A percentile compares a stretch with the other conserved stretches of the same genome.
These are phyloP conservation scores for Theropithecus gelada DNA, from an alignment of 2,113 vertebrate species.

Conservation along the genomic window DNA sequence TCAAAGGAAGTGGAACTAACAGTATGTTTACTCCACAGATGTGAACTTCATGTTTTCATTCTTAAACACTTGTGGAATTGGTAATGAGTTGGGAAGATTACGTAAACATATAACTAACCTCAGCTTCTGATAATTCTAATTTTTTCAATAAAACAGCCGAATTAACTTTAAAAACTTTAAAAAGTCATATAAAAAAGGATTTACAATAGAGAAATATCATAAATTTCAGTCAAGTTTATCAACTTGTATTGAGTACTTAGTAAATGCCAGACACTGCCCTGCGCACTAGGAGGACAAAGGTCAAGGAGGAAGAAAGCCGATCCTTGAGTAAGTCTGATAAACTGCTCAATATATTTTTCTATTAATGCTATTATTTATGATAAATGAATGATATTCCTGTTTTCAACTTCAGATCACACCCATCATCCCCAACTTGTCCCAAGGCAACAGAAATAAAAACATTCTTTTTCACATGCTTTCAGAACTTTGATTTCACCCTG, in stretches of 20 bases:
- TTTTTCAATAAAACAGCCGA: background rate
- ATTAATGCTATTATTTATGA: background rate
- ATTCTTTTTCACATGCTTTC: background rate
- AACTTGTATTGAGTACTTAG: background rate
- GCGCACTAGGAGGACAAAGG: background rate
- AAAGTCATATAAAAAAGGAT: background rate
- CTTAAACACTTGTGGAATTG: background rate
- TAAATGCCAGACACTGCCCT: background rate
- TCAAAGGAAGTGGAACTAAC: background rate
- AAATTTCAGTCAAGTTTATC: background rate
- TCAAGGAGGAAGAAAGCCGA: background rate
- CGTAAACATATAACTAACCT: background rate
- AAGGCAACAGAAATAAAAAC: background rate
- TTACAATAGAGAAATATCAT: background rate
- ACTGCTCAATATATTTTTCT: background rate
- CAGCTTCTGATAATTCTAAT: background rate
- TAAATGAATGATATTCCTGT: background rate
- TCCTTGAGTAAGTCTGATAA: background rate
- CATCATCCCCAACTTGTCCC: rapidly evolving
- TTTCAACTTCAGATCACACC: background rate
- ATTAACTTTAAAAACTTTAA: background rate
- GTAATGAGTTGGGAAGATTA: constrained; percentile 4
- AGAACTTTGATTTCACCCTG: background rate
- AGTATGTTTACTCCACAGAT: background rate
- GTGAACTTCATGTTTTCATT: background rate